Percentiles rank a stretch among this genome's conserved stretches.
These are phyloP conservation scores for Dipodomys spectabilis DNA, from an alignment of 2,113 vertebrate species.

Conservation along the genomic window DNA sequence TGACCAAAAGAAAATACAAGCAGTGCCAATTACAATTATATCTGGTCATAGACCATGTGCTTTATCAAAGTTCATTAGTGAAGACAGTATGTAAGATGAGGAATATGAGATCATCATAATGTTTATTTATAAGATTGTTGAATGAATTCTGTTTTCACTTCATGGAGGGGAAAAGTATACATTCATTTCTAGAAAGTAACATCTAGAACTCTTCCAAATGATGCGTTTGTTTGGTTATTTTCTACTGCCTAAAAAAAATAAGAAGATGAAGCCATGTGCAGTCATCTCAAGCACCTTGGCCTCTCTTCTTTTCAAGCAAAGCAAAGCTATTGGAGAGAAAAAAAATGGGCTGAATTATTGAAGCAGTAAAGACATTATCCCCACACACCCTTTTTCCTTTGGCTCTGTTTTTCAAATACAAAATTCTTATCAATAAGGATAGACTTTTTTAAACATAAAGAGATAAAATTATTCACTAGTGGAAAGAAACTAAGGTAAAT, in stretches of 20 bases:
- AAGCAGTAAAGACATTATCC: constrained; percentile 15
- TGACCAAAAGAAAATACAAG: background rate
- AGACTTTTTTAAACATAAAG: background rate
- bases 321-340: background rate
- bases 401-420: background rate
- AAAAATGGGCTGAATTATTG: background rate
- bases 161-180: background rate
- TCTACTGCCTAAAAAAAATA: background rate
- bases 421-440: background rate
- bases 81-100: background rate
- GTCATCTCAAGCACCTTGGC: background rate
- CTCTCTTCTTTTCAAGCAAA: constrained; percentile 18
- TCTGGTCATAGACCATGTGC: background rate
- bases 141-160: constrained; percentile 42
- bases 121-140: constrained; percentile 43
- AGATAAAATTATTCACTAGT: background rate
- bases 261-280: background rate
- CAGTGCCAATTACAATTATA: background rate
- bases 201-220: constrained; percentile 20
- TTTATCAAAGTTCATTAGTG: background rate
- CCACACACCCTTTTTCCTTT: background rate
- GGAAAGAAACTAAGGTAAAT: background rate
- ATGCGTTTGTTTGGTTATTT: constrained; percentile 65
- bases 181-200: constrained; percentile 25
- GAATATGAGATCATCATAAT: background rate